These are phyloP conservation scores for Tenthredo distinguenda DNA, from an alignment of 2,888 invertebrate genomes.

Conservation along the genomic window DNA sequence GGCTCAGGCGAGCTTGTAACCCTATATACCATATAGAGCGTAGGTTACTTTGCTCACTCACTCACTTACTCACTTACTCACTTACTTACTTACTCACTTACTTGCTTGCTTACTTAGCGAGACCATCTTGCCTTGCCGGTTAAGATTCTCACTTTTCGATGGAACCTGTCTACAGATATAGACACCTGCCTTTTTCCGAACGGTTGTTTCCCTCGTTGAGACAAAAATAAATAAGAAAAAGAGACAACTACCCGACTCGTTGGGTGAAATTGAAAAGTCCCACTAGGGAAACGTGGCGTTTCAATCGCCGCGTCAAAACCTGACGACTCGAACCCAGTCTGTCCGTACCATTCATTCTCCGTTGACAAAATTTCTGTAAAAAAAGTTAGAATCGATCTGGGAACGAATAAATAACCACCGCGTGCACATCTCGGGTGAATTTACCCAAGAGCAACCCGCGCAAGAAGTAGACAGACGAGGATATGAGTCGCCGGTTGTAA, in stretches of 20 bases:
- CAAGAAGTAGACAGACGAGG: neutral
- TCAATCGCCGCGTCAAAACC: neutral
- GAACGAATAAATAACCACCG: neutral
- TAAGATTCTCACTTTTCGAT: neutral
- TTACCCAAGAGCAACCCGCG: neutral
- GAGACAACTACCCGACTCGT: neutral
- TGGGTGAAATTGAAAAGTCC: neutral
- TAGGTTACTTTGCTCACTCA: constrained; percentile 12
- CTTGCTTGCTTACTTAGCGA: constrained; percentile 28
- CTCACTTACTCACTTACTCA: constrained; percentile 21
- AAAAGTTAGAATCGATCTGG: neutral
- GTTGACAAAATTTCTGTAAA: neutral
- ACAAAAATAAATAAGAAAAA: neutral
- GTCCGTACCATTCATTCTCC: neutral
- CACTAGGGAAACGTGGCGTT: neutral
- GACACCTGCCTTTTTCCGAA: neutral
- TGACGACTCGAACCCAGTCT: neutral
- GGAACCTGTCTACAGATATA: constrained; percentile 5
- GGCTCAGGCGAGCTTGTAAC: constrained; percentile 36
- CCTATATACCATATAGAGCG: constrained; percentile 5
- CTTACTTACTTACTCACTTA: constrained; percentile 1
- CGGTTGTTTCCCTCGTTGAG: neutral
- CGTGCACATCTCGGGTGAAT: neutral
- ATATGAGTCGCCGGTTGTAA: constrained; percentile 68
- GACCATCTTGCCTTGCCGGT: neutral